These are phyloP conservation scores for Euthynnus affinis DNA, from an alignment of 2,797 vertebrate species.

Conservation along the genomic window DNA sequence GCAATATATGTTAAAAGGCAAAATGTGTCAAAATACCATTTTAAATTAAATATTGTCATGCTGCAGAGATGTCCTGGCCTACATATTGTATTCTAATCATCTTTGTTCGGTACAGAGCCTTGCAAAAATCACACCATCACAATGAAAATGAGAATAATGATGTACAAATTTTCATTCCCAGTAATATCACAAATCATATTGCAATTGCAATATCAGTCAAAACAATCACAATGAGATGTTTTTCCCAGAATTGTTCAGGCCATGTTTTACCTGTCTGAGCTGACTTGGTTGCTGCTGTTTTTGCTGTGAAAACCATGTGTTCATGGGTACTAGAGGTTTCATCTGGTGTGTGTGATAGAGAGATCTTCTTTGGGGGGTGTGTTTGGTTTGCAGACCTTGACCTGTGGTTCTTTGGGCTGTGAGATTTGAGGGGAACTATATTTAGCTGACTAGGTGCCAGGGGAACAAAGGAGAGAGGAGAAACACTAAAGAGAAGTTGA, in stretches of 20 bases:
- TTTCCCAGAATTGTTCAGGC: background rate
- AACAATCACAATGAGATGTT: too few relatives aligned
- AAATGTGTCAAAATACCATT: too few relatives aligned
- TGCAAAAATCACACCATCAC: too few relatives aligned
- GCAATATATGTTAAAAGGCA: too few relatives aligned
- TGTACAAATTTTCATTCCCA: too few relatives aligned
- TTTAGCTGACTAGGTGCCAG: constrained; percentile 47
- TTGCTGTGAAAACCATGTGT: background rate
- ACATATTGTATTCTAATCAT: too few relatives aligned
- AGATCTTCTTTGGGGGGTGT: constrained; percentile 19
- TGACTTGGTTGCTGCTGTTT: constrained; percentile 6
- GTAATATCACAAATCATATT: too few relatives aligned
- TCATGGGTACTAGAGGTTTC: background rate
- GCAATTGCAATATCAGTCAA: too few relatives aligned
- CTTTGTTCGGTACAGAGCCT: too few relatives aligned
- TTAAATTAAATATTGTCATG: too few relatives aligned
- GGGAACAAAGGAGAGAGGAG: constrained; percentile 10
- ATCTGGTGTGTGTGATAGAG: background rate
- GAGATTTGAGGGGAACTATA: constrained; percentile 43
- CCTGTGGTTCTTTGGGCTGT: constrained; percentile 11
- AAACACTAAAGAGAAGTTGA: constrained; percentile 25
- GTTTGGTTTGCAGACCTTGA: constrained; percentile 41
- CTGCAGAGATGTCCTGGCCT: too few relatives aligned
- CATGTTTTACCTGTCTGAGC: constrained; percentile 19
- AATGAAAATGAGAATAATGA: too few relatives aligned